Evolutionary conservation across 2,113 vertebrate species (phyloP).

Genomic region (Aegithalos caudatus): DNA sequence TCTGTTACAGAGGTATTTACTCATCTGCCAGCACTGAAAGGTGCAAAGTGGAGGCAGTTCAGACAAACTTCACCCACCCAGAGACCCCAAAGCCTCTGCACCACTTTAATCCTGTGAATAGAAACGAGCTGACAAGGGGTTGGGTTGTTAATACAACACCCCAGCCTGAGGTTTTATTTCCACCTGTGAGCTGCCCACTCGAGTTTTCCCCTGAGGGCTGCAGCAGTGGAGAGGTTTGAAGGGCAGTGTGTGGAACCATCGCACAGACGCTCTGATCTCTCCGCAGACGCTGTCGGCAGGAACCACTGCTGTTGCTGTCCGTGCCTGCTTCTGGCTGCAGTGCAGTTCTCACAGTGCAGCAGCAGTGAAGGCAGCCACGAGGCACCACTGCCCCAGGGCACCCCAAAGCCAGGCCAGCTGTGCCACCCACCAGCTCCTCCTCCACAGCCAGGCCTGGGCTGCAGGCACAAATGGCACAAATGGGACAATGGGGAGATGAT

Average conservation of each 20-base stretch:
- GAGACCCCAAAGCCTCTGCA: not conserved
- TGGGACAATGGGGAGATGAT: rapidly evolving
- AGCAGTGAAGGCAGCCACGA: slow-evolving; percentile 62
- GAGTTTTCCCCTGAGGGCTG: not conserved
- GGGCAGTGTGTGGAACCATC: slow-evolving; percentile 93
- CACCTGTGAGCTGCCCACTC: not conserved
- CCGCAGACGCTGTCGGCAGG: slow-evolving; percentile 93
- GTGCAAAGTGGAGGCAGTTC: not conserved
- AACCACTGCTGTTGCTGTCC: slow-evolving; percentile 82
- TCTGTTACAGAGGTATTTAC: not conserved
- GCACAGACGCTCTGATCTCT: slow-evolving; percentile 86
- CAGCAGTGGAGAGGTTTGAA: too few relatives aligned
- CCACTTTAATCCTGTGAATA: not conserved
- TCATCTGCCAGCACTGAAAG: not conserved
- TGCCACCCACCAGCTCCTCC: too few relatives aligned
- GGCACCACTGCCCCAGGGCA: not conserved
- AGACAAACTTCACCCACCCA: not conserved
- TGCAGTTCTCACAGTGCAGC: slow-evolving; percentile 75
- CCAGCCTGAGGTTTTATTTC: not conserved
- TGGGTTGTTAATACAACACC: not conserved
- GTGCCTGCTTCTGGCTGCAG: slow-evolving; percentile 76
- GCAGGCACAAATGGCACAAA: not conserved
- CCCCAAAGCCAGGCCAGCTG: not conserved
- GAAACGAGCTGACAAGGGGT: not conserved
- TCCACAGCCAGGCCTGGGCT: too few relatives aligned